phyloP scores from a whole-genome alignment of 2,113 vertebrate genomes.

The Phylloscopus whistleri region DNA sequence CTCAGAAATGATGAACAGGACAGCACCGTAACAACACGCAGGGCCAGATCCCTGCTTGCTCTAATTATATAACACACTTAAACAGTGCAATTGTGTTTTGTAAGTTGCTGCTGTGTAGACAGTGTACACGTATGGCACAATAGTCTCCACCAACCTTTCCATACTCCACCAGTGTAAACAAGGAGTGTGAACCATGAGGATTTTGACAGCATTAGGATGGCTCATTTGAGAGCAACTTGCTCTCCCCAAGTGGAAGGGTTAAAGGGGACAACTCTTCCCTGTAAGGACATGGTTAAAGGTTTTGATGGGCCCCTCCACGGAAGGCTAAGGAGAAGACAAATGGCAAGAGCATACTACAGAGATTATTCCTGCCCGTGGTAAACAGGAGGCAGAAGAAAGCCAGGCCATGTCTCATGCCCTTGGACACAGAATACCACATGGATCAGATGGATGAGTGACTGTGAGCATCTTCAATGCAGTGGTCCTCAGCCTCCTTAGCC shows the following conservation, averaged over 20 bases:
- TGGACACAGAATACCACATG: not conserved
- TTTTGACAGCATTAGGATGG: not conserved
- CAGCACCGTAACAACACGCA: not conserved
- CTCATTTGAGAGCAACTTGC: not conserved
- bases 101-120: not conserved
- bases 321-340: not conserved
- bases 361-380: not conserved
- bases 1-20: not conserved
- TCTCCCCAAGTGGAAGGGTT: not conserved
- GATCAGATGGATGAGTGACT: not conserved
- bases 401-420: not conserved
- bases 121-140: accelerated
- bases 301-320: not conserved
- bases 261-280: not conserved
- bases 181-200: not conserved
- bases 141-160: not conserved
- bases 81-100: not conserved
- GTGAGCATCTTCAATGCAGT: not conserved
- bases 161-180: not conserved
- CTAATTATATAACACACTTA: not conserved
- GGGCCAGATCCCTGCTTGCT: not conserved
- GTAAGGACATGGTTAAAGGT: not conserved
- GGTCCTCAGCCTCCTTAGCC: not conserved
- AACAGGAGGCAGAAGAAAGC: not conserved
- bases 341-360: not conserved